These are phyloP conservation scores for Andricus quercusramuli DNA, from an alignment of 2,888 invertebrate species.

Conservation along the genomic window DNA sequence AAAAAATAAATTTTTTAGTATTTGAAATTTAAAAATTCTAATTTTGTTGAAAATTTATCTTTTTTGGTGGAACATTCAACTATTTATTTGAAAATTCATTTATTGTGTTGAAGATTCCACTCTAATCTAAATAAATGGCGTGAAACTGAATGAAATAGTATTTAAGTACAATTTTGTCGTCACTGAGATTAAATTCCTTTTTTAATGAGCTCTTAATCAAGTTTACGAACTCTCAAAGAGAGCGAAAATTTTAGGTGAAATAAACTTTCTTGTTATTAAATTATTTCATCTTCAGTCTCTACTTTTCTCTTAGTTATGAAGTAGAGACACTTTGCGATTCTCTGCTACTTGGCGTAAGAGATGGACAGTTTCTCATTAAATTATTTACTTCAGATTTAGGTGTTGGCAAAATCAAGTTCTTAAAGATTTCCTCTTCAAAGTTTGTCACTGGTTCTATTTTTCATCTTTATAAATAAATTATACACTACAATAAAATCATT, in stretches of 20 bases:
- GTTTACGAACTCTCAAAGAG: conserved; percentile 27
- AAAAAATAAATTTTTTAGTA: no score
- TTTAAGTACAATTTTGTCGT: conserved; percentile 8
- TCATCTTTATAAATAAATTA: no score
- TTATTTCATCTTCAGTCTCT: conserved; percentile 35
- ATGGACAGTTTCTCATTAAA: conserved; percentile 30
- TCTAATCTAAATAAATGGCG: not conserved
- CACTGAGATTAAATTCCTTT: conserved; percentile 16
- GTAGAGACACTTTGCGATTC: conserved; percentile 36
- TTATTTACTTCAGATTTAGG: conserved; percentile 26
- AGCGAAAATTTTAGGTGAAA: conserved; percentile 34
- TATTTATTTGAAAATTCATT: no score
- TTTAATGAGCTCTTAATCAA: conserved; percentile 39
- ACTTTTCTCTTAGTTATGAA: conserved; percentile 36
- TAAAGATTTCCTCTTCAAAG: not conserved
- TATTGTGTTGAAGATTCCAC: no score
- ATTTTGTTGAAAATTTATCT: no score
- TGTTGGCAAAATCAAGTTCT: conserved; percentile 21
- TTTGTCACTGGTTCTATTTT: not conserved
- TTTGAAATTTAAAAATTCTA: no score
- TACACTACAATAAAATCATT: no score
- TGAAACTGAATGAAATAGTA: not conserved
- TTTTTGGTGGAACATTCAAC: no score
- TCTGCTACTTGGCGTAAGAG: conserved; percentile 29
- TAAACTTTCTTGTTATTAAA: conserved; percentile 33